Evolutionary conservation across 2,113 vertebrate species (phyloP).

Genomic region (Leptocoma aspasia): DNA sequence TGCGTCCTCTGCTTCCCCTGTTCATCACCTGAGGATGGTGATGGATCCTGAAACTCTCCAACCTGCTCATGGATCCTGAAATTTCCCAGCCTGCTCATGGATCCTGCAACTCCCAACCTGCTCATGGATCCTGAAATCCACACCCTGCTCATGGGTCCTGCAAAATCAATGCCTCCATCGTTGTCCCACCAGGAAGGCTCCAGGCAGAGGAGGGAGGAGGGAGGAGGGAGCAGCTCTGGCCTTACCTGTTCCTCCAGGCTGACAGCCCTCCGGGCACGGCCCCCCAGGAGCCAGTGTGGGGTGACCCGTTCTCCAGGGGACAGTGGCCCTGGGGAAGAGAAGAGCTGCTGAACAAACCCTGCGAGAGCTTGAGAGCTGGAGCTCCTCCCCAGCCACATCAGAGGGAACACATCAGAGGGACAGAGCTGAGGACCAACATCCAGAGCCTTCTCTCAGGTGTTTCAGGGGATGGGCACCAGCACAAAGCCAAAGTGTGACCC

Average conservation of each 20-base stretch:
- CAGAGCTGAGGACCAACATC: not conserved
- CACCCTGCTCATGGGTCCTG: not conserved
- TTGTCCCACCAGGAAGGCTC: rapidly evolving
- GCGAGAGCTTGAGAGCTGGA: rapidly evolving
- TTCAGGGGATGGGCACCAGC: not conserved
- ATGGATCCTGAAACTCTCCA: not conserved
- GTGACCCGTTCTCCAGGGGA: not conserved
- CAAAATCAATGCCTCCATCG: rapidly evolving
- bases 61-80: too few relatives aligned
- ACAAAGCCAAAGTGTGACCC: rapidly evolving
- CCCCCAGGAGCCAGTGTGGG: conserved; percentile 21
- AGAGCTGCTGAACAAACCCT: not conserved
- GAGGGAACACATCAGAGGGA: too few relatives aligned
- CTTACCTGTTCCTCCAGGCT: conserved; percentile 24
- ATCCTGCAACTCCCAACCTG: not conserved
- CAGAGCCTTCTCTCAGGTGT: not conserved
- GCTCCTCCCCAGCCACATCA: not conserved
- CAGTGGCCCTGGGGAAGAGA: not conserved
- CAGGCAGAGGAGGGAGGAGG: too few relatives aligned
- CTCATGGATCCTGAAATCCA: not conserved
- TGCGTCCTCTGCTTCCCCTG: not conserved
- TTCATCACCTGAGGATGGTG: not conserved
- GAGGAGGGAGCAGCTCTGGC: too few relatives aligned
- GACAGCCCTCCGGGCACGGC: not conserved
- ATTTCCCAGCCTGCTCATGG: not conserved